phyloP scores from a whole-genome alignment of 2,797 vertebrate genomes.

The Lithobates sylvaticus region DNA sequence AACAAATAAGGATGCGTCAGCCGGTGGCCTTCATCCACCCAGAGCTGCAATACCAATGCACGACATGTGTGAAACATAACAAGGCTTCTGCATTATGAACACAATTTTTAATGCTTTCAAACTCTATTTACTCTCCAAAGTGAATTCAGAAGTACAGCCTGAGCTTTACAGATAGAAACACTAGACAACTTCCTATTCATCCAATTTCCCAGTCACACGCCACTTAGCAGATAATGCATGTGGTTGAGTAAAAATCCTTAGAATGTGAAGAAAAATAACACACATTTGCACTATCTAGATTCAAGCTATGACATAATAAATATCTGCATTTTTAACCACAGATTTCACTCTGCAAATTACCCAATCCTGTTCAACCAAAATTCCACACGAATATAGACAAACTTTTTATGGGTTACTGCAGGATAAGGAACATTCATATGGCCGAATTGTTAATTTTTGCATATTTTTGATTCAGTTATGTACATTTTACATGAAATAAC shows the following conservation, averaged over 20 bases:
- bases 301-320: not conserved
- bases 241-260: not conserved
- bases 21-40: too few relatives aligned
- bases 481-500: too few relatives aligned
- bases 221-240: not conserved
- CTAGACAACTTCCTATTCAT: not conserved
- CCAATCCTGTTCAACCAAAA: too few relatives aligned
- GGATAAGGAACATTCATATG: too few relatives aligned
- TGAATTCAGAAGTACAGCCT: not conserved
- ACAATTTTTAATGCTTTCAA: constrained; percentile 7
- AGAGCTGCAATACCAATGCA: not conserved
- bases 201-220: not conserved
- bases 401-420: too few relatives aligned
- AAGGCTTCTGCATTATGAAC: constrained; percentile 15
- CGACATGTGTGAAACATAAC: not conserved
- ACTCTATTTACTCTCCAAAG: constrained; percentile 5
- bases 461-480: too few relatives aligned
- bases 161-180: not conserved
- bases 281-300: not conserved
- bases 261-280: not conserved
- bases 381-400: too few relatives aligned
- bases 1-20: not conserved
- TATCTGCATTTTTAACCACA: not conserved
- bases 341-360: not conserved
- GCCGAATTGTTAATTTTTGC: too few relatives aligned